Base-by-base conservation (phyloP, 1,140 invertebrate genomes). In the Wasmannia auropunctata region DNA sequence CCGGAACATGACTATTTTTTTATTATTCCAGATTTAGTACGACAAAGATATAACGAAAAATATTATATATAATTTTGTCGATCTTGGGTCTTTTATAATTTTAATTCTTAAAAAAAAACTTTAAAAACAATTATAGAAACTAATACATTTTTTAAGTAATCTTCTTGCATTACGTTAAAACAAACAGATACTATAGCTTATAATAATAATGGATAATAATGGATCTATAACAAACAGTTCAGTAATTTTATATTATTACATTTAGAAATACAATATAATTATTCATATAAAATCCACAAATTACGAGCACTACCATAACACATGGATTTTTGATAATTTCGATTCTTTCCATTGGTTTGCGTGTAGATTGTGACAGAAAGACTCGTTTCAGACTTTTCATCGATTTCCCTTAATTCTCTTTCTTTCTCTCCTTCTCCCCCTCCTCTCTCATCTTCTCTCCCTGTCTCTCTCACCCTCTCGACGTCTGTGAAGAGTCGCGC, bases 401-500 rank as follows among this genome's bases (percentile, higher is more conserved):
- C 37, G 60, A 65, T 56, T 46, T 58, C 25, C 60, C 51, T 65
- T 67, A 54, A 60, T 37, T 54, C 19, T 19, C 31, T 51, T 31
- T 49, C 58, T 62, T 11, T 72, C 43, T 72, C 19, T 51, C 40
- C 16, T 3, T 19, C 31, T 69, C 28, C 25, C 43, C 54, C 10
- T 69, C 62, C 67, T 22, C n/a, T 54, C 31, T 43, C 40, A n/a
- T 46, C 19, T n/a, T n/a, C 0, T 11, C 6, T 5, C 16, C n/a
- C 49, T 76, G 22, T 69, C 58, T 49, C 43, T 69, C 58, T 40
- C 19, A 37, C 34, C 43, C 62, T 65, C 19, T 65, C 31, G 19
- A 22, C 22, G 40, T 40, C 60, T 63, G 62, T 34, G 85, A 69
- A 77, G 70, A 81, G 81, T 90, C 87, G 80, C 83, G 86, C 62